A percentile compares a stretch with the other conserved stretches of the same genome.
phyloP scores from a whole-genome alignment of 2,888 invertebrate species.

The Ptychoptera contaminata region DNA sequence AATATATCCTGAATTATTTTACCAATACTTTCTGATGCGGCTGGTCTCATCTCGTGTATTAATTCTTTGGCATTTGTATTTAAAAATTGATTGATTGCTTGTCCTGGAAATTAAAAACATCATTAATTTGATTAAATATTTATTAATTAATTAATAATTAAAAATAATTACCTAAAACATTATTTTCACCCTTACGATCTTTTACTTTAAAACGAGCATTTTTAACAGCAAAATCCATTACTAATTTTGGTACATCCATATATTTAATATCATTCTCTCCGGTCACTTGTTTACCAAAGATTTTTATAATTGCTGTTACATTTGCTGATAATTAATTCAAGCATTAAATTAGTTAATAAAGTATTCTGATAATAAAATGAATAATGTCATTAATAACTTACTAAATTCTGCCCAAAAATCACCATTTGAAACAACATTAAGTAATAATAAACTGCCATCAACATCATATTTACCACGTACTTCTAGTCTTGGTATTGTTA shows the following conservation, averaged over 20 bases:
- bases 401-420: conserved; percentile 69
- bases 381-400: conserved; percentile 30
- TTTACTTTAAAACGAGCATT: conserved; percentile 53
- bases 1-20: conserved; percentile 58
- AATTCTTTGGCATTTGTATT: conserved; percentile 68
- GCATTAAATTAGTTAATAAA: conserved; percentile 3
- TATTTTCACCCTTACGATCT: conserved; percentile 58
- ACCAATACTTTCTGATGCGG: conserved; percentile 52
- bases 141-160: background rate
- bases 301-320: conserved; percentile 51
- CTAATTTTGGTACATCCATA: conserved; percentile 50
- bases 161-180: conserved; percentile 46
- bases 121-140: background rate
- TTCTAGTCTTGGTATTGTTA: conserved; percentile 49
- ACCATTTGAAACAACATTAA: conserved; percentile 63
- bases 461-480: conserved; percentile 63
- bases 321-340: conserved; percentile 39
- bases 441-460: conserved; percentile 57
- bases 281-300: conserved; percentile 49
- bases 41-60: conserved; percentile 68
- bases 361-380: background rate
- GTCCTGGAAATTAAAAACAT: conserved; percentile 32
- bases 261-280: conserved; percentile 41
- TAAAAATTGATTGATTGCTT: conserved; percentile 70
- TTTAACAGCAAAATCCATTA: conserved; percentile 53